Evolutionary conservation across 2,888 invertebrate genomes (phyloP).

Genomic region (Phorcus lineatus): DNA sequence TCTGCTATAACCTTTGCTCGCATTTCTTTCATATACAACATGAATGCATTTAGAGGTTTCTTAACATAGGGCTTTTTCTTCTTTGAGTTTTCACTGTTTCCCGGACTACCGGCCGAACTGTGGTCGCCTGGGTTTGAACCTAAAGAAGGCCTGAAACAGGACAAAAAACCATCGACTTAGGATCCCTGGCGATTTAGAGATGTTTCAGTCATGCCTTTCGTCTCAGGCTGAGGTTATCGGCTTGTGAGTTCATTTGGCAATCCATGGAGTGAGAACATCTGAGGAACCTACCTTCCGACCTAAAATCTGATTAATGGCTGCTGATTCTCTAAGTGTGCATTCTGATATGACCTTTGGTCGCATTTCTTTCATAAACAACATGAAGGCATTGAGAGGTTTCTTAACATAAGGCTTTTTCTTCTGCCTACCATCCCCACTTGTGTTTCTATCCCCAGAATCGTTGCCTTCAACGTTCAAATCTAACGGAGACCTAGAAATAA

Average conservation of each 20-base stretch:
- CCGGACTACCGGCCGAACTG: background rate
- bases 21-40: conserved; percentile 99
- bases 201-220: background rate
- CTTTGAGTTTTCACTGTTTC: background rate
- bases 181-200: background rate
- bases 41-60: conserved; percentile 99
- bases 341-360: conserved; percentile 98
- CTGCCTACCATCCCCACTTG: background rate
- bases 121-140: conserved; percentile 9
- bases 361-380: conserved; percentile 99
- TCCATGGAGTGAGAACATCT: background rate
- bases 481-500: background rate
- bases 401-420: conserved; percentile 86
- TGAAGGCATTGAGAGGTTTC: conserved; percentile 99
- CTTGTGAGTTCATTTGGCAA: background rate
- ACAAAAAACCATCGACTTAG: conserved; percentile 21
- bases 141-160: conserved; percentile 8
- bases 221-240: background rate
- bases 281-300: conserved; percentile 89
- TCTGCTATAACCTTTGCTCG: conserved; percentile 98
- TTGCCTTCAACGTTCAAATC: background rate
- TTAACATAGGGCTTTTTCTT: conserved; percentile 86
- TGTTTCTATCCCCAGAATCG: background rate
- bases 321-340: conserved; percentile 98
- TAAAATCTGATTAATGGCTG: conserved; percentile 99